Base-by-base conservation (phyloP, 1,140 invertebrate species). In the Diorhabda elongata region DNA sequence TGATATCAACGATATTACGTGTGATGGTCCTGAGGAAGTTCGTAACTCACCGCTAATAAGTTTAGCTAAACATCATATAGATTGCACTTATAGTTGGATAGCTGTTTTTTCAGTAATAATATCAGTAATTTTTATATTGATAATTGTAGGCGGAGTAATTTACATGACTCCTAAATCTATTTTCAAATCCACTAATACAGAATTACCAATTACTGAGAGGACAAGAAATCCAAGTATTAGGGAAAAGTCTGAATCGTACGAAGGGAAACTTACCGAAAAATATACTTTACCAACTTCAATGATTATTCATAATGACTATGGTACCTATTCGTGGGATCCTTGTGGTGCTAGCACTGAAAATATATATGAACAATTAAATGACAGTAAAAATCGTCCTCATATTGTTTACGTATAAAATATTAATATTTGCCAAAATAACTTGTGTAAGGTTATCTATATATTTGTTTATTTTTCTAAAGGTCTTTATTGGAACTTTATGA, bases 11-110 rank as follows among this genome's bases (percentile, higher is more conserved):
- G 81, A 84, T 42, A 82, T 87, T n/a, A 80, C 80, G 72, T 88
- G 87, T 78, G 81, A 82, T 42, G 82, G 81, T 26, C 87, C 87
- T 3, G 81, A 83, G 71, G 82, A 83, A 72, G 75, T 87, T 47
- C 80, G 80, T 44, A 81, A 81, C 56, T 76, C 80, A 5, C 75
- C 84, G 44, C 78, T 88, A 69, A 77, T 82, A 52, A 82, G 85
- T 73, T 83, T 85, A 61, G 84, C 85, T 3, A 86, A 88, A 77
- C 84, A 85, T 11, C 84, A 86, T 74, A 85, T 87, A 69, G 83
- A 85, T 57, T 88, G 87, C 79, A 87, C 86, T 65, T 83, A 82
- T 64, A 84, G 85, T 6, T 87, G 86, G 87, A 81, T 87, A 61
- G 83, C 85, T 66, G 83, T 84, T 42, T 80, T 83, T 52, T 82